Conservation (phyloP, 53 echinoderm and acorn worm species). For the Echinometra lucunter region DNA sequence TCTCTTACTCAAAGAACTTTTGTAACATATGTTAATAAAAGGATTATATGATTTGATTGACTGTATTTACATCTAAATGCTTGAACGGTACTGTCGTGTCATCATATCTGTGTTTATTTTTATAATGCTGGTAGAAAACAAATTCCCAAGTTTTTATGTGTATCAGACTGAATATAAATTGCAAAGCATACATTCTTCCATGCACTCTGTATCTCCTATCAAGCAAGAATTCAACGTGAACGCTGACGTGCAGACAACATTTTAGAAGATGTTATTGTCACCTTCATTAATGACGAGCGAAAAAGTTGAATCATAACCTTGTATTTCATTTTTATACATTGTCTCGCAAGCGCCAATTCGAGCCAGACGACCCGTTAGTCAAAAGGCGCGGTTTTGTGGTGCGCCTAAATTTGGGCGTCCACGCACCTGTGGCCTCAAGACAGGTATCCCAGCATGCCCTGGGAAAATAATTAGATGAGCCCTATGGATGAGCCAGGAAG, state of each 20-base stretch:
- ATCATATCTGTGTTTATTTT: too few relatives aligned
- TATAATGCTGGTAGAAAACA: too few relatives aligned
- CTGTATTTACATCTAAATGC: too few relatives aligned
- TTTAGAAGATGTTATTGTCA: not conserved
- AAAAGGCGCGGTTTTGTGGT: conserved; percentile 24
- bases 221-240: not conserved
- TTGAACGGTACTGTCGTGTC: too few relatives aligned
- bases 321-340: not conserved
- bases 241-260: not conserved
- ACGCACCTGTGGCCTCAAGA: conserved; percentile 23
- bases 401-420: conserved; percentile 31
- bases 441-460: conserved; percentile 11
- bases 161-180: too few relatives aligned
- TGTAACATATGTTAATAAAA: too few relatives aligned
- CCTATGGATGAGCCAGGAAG: not conserved
- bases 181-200: too few relatives aligned
- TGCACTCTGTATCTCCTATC: too few relatives aligned
- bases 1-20: too few relatives aligned
- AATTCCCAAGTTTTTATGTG: too few relatives aligned
- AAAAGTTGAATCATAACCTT: not conserved
- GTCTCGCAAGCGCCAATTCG: not conserved
- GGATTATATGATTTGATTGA: too few relatives aligned
- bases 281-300: not conserved
- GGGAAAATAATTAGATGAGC: conserved; percentile 39
- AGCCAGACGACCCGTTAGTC: not conserved